Evolutionary conservation across 2,888 invertebrate species (phyloP).

Genomic region (Ernsta delagoae): DNA sequence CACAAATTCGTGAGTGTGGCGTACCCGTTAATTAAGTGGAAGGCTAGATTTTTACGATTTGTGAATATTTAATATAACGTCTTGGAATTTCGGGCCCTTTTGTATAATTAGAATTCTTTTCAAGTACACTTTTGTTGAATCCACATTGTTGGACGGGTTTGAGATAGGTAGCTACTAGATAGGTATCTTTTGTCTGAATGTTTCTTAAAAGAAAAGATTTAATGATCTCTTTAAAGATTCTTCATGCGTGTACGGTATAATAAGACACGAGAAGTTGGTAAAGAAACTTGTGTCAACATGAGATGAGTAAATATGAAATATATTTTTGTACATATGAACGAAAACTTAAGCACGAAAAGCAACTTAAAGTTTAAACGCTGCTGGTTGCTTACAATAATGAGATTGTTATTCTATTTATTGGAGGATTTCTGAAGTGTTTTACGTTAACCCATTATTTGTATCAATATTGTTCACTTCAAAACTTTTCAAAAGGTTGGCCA

Average conservation of each 20-base stretch:
- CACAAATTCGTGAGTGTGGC: neutral
- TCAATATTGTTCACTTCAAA: no score
- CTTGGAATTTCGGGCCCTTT: neutral
- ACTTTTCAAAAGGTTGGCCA: no score
- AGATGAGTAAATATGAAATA: neutral
- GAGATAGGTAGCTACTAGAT: neutral
- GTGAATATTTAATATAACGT: neutral
- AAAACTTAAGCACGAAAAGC: neutral
- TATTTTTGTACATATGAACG: neutral
- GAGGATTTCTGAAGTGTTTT: no score
- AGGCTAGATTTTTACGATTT: neutral
- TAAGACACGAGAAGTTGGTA: neutral
- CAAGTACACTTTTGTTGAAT: neutral
- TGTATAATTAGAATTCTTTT: neutral
- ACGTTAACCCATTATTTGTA: no score
- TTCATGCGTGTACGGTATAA: neutral
- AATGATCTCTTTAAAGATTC: conserved; percentile 1
- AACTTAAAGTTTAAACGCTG: neutral
- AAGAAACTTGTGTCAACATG: neutral
- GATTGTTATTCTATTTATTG: no score
- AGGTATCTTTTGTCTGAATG: neutral
- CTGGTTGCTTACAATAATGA: no score
- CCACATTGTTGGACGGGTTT: neutral
- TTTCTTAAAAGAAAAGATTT: neutral
- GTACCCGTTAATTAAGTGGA: neutral